These are phyloP conservation scores for Pherbina coryleti DNA, from an alignment of 2,888 invertebrate genomes.

Conservation along the genomic window DNA sequence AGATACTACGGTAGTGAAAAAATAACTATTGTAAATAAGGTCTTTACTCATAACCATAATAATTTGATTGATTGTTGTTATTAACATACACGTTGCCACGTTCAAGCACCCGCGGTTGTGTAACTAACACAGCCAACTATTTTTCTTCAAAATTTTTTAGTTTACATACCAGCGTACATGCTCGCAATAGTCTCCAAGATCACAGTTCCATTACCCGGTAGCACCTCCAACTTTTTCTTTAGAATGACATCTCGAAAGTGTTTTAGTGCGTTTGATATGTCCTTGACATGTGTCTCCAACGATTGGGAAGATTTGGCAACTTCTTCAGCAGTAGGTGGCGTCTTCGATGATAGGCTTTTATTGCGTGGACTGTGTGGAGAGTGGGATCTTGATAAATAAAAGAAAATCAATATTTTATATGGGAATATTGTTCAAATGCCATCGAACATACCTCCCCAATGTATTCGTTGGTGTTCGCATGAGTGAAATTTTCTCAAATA, in stretches of 20 bases:
- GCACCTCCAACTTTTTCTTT: conserved; percentile 91
- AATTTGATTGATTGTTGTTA: too few relatives aligned
- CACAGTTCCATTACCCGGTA: conserved; percentile 93
- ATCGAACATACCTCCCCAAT: conserved; percentile 64
- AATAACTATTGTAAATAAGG: too few relatives aligned
- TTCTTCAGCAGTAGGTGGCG: conserved; percentile 70
- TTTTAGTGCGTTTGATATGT: conserved; percentile 82
- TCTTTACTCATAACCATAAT: too few relatives aligned
- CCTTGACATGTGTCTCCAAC: conserved; percentile 81
- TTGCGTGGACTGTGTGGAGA: conserved; percentile 76
- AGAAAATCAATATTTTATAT: background rate
- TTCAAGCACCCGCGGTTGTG: too few relatives aligned
- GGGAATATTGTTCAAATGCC: background rate
- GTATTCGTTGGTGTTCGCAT: conserved; percentile 83
- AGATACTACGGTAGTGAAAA: too few relatives aligned
- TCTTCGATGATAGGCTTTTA: conserved; percentile 67
- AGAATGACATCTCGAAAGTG: conserved; percentile 94
- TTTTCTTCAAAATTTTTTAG: background rate
- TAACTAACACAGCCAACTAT: background rate
- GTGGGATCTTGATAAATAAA: conserved; percentile 71
- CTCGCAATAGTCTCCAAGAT: conserved; percentile 92
- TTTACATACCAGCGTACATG: conserved; percentile 78
- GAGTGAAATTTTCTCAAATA: conserved; percentile 89
- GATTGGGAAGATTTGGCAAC: conserved; percentile 78
- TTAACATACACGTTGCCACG: too few relatives aligned